A percentile compares a stretch with the other conserved stretches of the same genome.
Evolutionary conservation across 1,140 invertebrate genomes (phyloP).

Genomic region (Periplaneta americana): DNA sequence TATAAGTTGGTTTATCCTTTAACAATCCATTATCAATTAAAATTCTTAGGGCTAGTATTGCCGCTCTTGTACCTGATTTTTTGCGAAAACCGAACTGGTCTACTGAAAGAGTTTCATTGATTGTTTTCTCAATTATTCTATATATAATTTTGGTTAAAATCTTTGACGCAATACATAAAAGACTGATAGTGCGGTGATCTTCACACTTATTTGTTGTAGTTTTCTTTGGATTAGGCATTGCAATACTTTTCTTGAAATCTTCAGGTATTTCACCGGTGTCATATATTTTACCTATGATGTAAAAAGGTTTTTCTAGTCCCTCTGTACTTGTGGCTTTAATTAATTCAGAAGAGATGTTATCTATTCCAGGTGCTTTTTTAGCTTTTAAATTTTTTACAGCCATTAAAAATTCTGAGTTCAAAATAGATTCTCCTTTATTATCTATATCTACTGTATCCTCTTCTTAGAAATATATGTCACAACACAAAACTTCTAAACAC

Average conservation of each 20-base stretch:
- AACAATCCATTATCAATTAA: background rate
- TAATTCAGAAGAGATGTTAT: constrained; percentile 14
- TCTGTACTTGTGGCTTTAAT: constrained; percentile 9
- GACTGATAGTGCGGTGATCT: background rate
- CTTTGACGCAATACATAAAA: background rate
- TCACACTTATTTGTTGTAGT: background rate
- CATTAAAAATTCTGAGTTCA: constrained; percentile 10
- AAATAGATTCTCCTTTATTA: background rate
- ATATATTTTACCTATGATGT: background rate
- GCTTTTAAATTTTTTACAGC: constrained; percentile 14
- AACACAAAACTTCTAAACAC: too few species aligned
- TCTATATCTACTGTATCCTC: background rate
- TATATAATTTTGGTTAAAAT: background rate
- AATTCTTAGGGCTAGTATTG: background rate
- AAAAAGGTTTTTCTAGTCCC: constrained; percentile 1
- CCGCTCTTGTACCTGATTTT: background rate
- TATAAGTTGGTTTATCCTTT: background rate
- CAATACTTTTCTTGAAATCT: background rate
- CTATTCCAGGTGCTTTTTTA: constrained; percentile 15
- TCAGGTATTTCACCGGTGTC: background rate
- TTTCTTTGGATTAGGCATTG: background rate
- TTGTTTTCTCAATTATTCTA: background rate
- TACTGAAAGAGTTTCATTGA: background rate
- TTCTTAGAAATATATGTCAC: constrained; percentile 1
- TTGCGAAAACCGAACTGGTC: background rate